phyloP scores from a whole-genome alignment of 2,113 vertebrate genomes.

The Cynocephalus volans region DNA sequence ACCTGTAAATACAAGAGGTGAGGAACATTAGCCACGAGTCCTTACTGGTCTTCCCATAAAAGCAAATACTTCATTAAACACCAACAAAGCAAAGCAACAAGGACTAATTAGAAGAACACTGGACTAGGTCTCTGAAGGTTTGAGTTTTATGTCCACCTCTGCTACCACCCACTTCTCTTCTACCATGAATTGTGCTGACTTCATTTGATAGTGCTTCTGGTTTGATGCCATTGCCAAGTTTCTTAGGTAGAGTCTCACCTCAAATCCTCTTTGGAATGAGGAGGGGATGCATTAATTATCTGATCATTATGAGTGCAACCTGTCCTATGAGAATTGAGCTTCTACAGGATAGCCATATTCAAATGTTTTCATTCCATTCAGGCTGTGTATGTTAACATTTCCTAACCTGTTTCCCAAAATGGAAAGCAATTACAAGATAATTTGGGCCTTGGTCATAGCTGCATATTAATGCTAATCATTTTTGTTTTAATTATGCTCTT shows the following conservation, averaged over 20 bases:
- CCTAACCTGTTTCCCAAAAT: conserved; percentile 4
- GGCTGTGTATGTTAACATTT: neutral
- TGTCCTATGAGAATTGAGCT: neutral
- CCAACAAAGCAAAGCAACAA: neutral
- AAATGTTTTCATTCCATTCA: neutral
- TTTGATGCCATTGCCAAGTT: neutral
- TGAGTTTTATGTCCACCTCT: neutral
- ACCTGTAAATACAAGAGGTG: neutral
- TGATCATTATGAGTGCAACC: neutral
- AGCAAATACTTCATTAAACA: neutral
- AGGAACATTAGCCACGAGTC: neutral
- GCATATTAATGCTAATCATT: neutral
- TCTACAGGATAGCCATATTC: neutral
- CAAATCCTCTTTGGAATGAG: neutral
- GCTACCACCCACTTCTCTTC: neutral
- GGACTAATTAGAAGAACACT: neutral
- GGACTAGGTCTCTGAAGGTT: neutral
- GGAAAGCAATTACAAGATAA: conserved; percentile 44
- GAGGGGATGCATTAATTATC: neutral
- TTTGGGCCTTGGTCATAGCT: neutral
- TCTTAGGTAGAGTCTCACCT: neutral
- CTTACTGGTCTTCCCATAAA: neutral
- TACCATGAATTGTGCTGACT: neutral
- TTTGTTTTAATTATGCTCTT: conserved; percentile 28
- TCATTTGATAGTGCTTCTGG: neutral